Evolutionary conservation across 2,797 vertebrate genomes (phyloP).

Genomic region (Epinephelus coioides): DNA sequence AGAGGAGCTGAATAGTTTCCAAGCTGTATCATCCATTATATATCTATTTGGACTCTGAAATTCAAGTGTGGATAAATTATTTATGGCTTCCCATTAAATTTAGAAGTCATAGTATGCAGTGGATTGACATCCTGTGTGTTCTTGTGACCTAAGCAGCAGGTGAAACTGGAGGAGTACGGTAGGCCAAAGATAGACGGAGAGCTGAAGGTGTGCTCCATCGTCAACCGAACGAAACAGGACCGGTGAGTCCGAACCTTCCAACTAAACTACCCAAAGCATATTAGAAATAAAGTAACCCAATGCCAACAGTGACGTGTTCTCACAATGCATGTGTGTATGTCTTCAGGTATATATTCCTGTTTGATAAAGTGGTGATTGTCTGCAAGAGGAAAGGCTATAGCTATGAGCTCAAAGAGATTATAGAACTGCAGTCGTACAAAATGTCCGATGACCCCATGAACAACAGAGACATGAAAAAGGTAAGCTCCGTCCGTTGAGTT

Average conservation of each 20-base stretch:
- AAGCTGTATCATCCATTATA: not conserved
- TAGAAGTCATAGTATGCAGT: constrained; percentile 5
- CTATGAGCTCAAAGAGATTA: constrained; percentile 98
- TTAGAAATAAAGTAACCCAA: not conserved
- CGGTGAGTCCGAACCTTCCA: constrained; percentile 84
- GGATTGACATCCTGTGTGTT: constrained; percentile 42
- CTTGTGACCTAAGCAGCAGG: constrained; percentile 88
- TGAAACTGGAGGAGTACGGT: constrained; percentile 96
- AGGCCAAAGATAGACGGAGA: constrained; percentile 98
- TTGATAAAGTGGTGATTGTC: constrained; percentile 98
- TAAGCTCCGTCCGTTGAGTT: constrained; percentile 58
- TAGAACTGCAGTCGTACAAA: constrained; percentile 96
- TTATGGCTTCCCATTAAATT: constrained; percentile 7
- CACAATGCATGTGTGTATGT: constrained; percentile 11
- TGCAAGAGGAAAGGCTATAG: constrained; percentile 97
- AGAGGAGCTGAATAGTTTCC: not conserved
- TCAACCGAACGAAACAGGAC: constrained; percentile 97
- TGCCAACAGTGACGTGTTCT: not conserved
- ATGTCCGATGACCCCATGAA: constrained; percentile 98
- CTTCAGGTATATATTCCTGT: constrained; percentile 96
- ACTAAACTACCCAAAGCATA: not conserved
- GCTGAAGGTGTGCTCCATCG: constrained; percentile 95
- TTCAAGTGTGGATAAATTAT: constrained; percentile 14
- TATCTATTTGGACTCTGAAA: constrained; percentile 10
- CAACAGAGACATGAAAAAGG: constrained; percentile 98